These are phyloP conservation scores for Labrus mixtus DNA, from an alignment of 2,113 vertebrate species.

Conservation along the genomic window DNA sequence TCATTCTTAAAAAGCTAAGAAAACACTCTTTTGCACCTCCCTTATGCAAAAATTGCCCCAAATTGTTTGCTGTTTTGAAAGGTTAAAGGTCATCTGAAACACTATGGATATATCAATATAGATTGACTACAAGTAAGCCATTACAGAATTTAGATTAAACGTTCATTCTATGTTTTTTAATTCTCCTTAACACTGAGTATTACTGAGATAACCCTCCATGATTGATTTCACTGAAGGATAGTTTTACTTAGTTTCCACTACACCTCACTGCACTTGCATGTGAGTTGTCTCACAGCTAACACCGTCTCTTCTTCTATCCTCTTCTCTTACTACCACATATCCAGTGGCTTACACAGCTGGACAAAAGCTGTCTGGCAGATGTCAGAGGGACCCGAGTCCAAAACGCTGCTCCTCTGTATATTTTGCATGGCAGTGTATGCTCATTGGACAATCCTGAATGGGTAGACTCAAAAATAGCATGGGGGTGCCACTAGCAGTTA, in stretches of 20 bases:
- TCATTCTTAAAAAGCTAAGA: too few relatives aligned
- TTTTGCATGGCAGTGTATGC: conserved; percentile 73
- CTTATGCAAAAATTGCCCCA: too few relatives aligned
- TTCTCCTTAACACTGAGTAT: too few relatives aligned
- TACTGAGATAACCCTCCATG: too few relatives aligned
- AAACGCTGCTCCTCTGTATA: conserved; percentile 76
- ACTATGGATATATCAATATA: too few relatives aligned
- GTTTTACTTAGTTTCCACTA: neutral
- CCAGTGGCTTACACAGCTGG: conserved; percentile 68
- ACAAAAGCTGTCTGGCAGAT: conserved; percentile 85
- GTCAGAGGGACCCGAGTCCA: conserved; percentile 72
- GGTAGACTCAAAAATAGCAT: conserved; percentile 56
- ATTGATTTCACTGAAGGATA: conserved; percentile 10
- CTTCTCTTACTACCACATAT: conserved; percentile 36
- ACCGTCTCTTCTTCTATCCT: conserved; percentile 28
- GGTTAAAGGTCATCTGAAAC: too few relatives aligned
- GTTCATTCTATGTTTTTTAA: too few relatives aligned
- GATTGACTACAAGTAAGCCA: too few relatives aligned
- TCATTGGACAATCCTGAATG: conserved; percentile 62
- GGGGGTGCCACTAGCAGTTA: conserved; percentile 54
- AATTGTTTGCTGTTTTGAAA: too few relatives aligned
- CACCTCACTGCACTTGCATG: conserved; percentile 19
- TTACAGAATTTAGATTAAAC: too few relatives aligned
- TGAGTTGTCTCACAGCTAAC: neutral
- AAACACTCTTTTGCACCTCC: too few relatives aligned